Evolutionary conservation across 2,113 vertebrate genomes (phyloP), one percentile per base, ranked within the genome.

Genomic region (Callopanchax toddi): DNA sequence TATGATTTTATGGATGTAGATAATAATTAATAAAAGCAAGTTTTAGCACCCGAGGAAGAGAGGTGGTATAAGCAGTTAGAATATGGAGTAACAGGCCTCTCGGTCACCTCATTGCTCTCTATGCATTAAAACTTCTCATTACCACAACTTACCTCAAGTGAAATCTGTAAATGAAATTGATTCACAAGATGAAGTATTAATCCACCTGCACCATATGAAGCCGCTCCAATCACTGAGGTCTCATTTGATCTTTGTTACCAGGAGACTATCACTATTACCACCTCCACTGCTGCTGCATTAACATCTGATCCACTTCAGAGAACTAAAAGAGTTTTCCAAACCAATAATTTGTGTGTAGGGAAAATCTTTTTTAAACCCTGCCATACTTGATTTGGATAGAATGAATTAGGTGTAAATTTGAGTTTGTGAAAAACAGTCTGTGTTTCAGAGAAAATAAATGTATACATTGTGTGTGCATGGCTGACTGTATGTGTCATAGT

Each of bases 91-190:
- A 65, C 45, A 51, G 39, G 29, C 1, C 16, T 49, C 25, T 60
- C 20, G 29, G 40, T 50, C 56, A 60, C 25, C 15, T 69, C 36
- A 76, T 51, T 70, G 22, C 58, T 50, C 34, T 51, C 26, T 58
- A 25, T 71, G 75, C 49, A 22, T 56, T 29, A 69, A 20, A 65
- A 78, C 71, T 49, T 74, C 43, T 61, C 65, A 78, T 79, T 79
- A 77, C 37, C 29, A 39, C 57, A 68, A 45, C 69, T 74, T 67
- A 76, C 74, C 61, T 67, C 23, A 51, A 78, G 76, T 80, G 73
- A 82, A 76, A 82, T 74, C 63, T 81, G 59, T 60, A 82, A 87
- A 86, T 78, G 6, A 67, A 60, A 59, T 69, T 34, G 26, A 59
- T 43, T 79, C 39, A 54, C 23, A 42, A 45, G 56, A 60, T 58